phyloP scores from a whole-genome alignment of 2,797 vertebrate species.

The Aldrovandia affinis region DNA sequence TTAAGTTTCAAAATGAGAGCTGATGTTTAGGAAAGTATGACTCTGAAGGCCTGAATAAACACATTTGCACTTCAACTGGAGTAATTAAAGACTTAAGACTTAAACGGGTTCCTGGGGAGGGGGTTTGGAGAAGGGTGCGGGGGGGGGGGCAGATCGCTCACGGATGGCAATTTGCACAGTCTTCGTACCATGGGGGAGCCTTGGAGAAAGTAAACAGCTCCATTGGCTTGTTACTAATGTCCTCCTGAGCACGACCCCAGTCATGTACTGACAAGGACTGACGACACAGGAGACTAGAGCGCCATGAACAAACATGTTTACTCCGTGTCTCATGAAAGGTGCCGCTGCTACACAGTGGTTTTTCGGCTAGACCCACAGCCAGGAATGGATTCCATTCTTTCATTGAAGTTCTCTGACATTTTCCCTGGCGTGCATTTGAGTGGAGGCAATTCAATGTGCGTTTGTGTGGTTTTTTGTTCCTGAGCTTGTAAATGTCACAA shows the following conservation, averaged over 20 bases:
- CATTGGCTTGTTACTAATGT: slow-evolving; percentile 47
- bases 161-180: slow-evolving; percentile 29
- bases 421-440: not conserved
- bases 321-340: not conserved
- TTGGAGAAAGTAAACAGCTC: slow-evolving; percentile 46
- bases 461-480: not conserved
- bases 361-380: not conserved
- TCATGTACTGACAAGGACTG: slow-evolving; percentile 29
- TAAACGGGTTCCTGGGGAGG: not conserved
- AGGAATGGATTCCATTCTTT: not conserved
- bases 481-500: slow-evolving; percentile 18
- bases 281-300: not conserved
- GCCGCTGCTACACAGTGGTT: not conserved
- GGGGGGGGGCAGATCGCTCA: slow-evolving; percentile 1
- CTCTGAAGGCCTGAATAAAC: slow-evolving; percentile 4
- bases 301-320: not conserved
- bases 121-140: not conserved
- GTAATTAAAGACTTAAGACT: not conserved
- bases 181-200: slow-evolving; percentile 31
- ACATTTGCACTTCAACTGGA: not conserved
- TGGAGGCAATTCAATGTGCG: not conserved
- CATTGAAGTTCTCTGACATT: not conserved
- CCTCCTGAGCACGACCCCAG: slow-evolving; percentile 36
- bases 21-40: not conserved
- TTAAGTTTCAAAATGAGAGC: not conserved